phyloP scores from a whole-genome alignment of 2,113 vertebrate genomes.

The Lasiurus borealis region DNA sequence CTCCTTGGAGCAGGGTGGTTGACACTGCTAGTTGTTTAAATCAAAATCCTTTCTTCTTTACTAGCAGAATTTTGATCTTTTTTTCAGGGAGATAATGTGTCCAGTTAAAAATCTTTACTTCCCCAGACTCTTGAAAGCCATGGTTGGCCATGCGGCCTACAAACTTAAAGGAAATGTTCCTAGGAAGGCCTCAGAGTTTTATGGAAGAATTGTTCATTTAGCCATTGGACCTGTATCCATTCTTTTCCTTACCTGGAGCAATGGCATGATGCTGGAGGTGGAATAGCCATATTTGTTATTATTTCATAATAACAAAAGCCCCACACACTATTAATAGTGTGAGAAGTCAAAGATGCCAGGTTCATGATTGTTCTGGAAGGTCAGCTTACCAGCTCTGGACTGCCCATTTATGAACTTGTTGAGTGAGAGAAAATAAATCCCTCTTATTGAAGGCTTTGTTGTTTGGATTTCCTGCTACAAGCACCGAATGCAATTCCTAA shows the following conservation, averaged over 20 bases:
- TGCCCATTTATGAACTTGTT: conserved; percentile 13
- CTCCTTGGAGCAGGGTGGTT: neutral
- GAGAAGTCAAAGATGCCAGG: neutral
- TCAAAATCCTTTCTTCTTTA: conserved; percentile 10
- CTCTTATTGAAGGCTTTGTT: conserved; percentile 8
- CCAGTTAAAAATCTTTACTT: conserved; percentile 40
- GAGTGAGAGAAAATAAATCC: neutral
- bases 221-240: neutral
- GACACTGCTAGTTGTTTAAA: conserved; percentile 22
- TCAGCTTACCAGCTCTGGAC: neutral
- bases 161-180: conserved; percentile 16
- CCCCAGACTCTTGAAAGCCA: neutral
- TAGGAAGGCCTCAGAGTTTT: neutral
- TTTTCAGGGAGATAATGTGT: neutral
- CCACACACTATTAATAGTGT: neutral
- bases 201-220: conserved; percentile 19
- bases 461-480: neutral
- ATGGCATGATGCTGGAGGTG: neutral
- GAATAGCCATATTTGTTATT: neutral
- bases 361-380: neutral
- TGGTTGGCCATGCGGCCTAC: neutral
- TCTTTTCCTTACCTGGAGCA: neutral
- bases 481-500: neutral
- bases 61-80: neutral
- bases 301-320: neutral